Percentiles rank a stretch among this genome's conserved stretches.
These are phyloP conservation scores for Dugesia japonica DNA, from an alignment of 2,888 invertebrate genomes.

Conservation along the genomic window DNA sequence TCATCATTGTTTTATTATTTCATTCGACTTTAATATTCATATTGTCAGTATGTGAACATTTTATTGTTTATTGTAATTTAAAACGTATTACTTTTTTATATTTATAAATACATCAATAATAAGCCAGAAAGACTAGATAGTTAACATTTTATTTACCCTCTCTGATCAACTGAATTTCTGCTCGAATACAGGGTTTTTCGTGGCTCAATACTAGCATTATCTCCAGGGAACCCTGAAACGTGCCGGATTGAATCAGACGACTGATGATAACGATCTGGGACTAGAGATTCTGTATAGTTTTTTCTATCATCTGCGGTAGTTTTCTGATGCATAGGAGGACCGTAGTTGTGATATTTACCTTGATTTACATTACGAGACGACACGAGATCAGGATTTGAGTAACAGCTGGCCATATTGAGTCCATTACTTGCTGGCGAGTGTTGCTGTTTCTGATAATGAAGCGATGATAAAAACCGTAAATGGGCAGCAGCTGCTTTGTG, in stretches of 20 bases:
- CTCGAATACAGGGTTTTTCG: slow-evolving; percentile 7
- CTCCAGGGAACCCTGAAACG: slow-evolving; percentile 20
- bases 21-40: no score
- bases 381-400: slow-evolving; percentile 20
- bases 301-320: slow-evolving; percentile 20
- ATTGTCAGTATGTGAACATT: no score
- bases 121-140: no score
- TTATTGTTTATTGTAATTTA: no score
- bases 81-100: no score
- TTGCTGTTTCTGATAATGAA: slow-evolving; percentile 15
- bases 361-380: slow-evolving; percentile 15
- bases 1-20: no score
- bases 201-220: not conserved
- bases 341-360: slow-evolving; percentile 20
- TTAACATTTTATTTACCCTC: not conserved
- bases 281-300: not conserved
- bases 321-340: slow-evolving; percentile 20
- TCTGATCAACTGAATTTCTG: not conserved
- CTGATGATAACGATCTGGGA: slow-evolving; percentile 20
- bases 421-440: slow-evolving; percentile 20
- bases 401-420: slow-evolving; percentile 11
- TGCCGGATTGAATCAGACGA: slow-evolving; percentile 20
- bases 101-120: no score
- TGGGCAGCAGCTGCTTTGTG: slow-evolving; percentile 20
- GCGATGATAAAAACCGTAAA: slow-evolving; percentile 13